Evolutionary conservation across 2,113 vertebrate species (phyloP), one percentile per base, ranked within the genome.

Genomic region (Melanerpes formicivorus): DNA sequence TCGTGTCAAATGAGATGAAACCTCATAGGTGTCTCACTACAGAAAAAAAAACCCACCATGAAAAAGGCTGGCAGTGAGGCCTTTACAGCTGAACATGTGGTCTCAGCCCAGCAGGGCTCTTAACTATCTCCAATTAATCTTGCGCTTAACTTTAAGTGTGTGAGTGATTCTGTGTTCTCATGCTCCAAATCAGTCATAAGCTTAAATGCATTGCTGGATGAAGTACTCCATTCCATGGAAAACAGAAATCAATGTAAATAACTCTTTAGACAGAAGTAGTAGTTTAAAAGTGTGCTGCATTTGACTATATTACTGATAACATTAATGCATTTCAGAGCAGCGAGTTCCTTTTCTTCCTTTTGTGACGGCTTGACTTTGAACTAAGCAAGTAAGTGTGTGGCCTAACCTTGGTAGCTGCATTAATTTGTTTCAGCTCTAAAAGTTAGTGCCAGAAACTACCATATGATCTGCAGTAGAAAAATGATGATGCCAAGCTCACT

Each of bases 401-500:
- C 76, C 70, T 76, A 63, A 78, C 55, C 67, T 83, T 90, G 50
- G 21, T 58, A 96, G 62, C 77, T 67, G 32, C 48, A 75, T 52
- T 69, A 29, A 79, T 94, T 95, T 90, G 84, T 90, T 93, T 92
- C 48, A 56, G 50, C 64, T 87, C 30, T 63, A 79, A 84, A 79
- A 90, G 44, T 37, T 66, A 62, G 27, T 55, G 30, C 60, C 69
- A 92, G 55, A 74, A 62, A 74, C 69, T 70, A 58, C 46, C 27
- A 64, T 52, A 44, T 46, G 74, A 89, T 60, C 46, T 40, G 21
- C 52, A 64, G 84, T 85, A 71, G 82, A 83, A 91, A 77, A 82
- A 70, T 4, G 6, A 60, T 14, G 27, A 46, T 25, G n/a, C 7
- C 29, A 32, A 23, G 42, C 18, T 40, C 74, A 30, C 30, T 76